Conservation (phyloP, 2,113 vertebrate genomes). For the Serinus canaria region DNA sequence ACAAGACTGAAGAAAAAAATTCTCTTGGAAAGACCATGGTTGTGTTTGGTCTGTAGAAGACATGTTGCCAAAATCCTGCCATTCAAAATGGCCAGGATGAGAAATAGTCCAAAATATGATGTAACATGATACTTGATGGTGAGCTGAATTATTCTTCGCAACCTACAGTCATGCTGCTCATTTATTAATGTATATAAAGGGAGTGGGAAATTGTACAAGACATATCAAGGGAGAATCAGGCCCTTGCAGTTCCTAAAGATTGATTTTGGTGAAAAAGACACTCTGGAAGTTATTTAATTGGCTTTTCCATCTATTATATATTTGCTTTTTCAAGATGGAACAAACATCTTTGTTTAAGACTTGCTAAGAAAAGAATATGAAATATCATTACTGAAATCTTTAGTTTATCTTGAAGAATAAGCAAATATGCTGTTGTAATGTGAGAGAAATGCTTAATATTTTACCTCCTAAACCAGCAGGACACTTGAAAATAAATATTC, state of each 20-base stretch:
- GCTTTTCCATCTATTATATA: background rate
- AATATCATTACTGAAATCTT: background rate
- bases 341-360: background rate
- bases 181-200: background rate
- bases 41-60: background rate
- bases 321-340: background rate
- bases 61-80: background rate
- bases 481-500: background rate
- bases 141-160: background rate
- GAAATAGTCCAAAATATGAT: background rate
- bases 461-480: constrained; percentile 1
- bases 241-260: background rate
- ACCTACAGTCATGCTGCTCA: background rate
- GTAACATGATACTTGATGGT: background rate
- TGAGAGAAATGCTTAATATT: background rate
- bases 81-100: background rate
- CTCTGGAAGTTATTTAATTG: background rate
- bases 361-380: background rate
- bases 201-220: background rate
- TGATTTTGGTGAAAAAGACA: background rate
- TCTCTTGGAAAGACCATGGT: background rate
- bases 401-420: constrained; percentile 12
- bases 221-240: background rate
- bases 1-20: background rate
- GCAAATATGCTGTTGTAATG: background rate